phyloP scores from a whole-genome alignment of 2,888 invertebrate genomes.

The Oscheius onirici region DNA sequence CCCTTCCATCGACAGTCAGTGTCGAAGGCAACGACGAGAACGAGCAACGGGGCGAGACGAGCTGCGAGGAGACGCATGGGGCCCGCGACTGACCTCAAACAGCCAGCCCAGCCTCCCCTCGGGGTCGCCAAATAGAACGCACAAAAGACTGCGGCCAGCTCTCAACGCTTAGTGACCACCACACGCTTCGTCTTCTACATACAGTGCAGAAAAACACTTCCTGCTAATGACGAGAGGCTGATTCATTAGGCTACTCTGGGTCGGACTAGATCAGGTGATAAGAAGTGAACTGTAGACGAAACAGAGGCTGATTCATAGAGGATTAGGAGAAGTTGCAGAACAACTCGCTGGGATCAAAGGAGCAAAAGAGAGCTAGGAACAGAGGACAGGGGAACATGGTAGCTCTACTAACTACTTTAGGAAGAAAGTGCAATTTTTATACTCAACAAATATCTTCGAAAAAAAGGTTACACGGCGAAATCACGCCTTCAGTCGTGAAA shows the following conservation, averaged over 20 bases:
- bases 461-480: background rate
- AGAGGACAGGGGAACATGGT: too few species aligned
- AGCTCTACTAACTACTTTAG: too few species aligned
- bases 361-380: too few species aligned
- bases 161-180: constrained; percentile 31
- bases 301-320: too few species aligned
- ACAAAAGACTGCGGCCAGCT: constrained; percentile 24
- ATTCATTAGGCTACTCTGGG: too few species aligned
- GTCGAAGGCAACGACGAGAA: constrained; percentile 42
- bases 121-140: constrained; percentile 6
- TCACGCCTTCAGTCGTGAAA: background rate
- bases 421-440: too few species aligned
- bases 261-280: too few species aligned
- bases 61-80: constrained; percentile 22
- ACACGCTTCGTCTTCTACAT: constrained; percentile 27
- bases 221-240: background rate
- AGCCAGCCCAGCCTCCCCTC: constrained; percentile 12
- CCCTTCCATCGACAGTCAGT: constrained; percentile 60
- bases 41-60: constrained; percentile 20
- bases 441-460: too few species aligned
- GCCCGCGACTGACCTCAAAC: constrained; percentile 30
- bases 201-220: constrained; percentile 11
- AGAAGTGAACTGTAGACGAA: too few species aligned
- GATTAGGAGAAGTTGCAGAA: too few species aligned
- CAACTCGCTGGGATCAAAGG: too few species aligned